These are phyloP conservation scores for Drosophila emarginata DNA, from an alignment of 2,888 invertebrate species.

Conservation along the genomic window DNA sequence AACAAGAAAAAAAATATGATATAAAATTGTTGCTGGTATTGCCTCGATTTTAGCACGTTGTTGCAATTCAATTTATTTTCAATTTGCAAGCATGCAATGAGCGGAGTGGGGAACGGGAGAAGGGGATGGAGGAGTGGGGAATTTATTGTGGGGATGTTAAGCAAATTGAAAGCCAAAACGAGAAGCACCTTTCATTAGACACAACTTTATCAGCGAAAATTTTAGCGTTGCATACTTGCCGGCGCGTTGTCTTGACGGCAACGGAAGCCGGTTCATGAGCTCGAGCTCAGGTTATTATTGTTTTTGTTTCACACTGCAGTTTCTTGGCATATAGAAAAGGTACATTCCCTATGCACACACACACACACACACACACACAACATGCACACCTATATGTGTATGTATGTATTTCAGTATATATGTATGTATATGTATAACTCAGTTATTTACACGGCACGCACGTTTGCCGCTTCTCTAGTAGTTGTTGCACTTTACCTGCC, in stretches of 20 bases:
- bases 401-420: slow-evolving; percentile 21
- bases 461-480: slow-evolving; percentile 53
- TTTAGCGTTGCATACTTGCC: slow-evolving; percentile 43
- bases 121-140: not conserved
- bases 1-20: not conserved
- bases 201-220: slow-evolving; percentile 64
- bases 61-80: slow-evolving; percentile 72
- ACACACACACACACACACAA: slow-evolving; percentile 30
- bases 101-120: not conserved
- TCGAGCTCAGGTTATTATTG: slow-evolving; percentile 17
- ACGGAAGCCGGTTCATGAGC: slow-evolving; percentile 51
- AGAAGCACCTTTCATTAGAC: slow-evolving; percentile 62
- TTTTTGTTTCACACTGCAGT: slow-evolving; percentile 55
- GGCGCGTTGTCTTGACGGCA: slow-evolving; percentile 49
- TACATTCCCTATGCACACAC: slow-evolving; percentile 32
- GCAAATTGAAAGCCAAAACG: not conserved
- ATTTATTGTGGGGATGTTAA: not conserved
- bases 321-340: slow-evolving; percentile 34
- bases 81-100: slow-evolving; percentile 70
- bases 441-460: slow-evolving; percentile 70
- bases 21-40: slow-evolving; percentile 30
- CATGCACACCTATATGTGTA: slow-evolving; percentile 21
- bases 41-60: slow-evolving; percentile 65
- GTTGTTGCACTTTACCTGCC: slow-evolving; percentile 50
- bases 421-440: slow-evolving; percentile 24